Evolutionary conservation across 2,797 vertebrate genomes (phyloP).

Genomic region (Thripadectes ignobilis): DNA sequence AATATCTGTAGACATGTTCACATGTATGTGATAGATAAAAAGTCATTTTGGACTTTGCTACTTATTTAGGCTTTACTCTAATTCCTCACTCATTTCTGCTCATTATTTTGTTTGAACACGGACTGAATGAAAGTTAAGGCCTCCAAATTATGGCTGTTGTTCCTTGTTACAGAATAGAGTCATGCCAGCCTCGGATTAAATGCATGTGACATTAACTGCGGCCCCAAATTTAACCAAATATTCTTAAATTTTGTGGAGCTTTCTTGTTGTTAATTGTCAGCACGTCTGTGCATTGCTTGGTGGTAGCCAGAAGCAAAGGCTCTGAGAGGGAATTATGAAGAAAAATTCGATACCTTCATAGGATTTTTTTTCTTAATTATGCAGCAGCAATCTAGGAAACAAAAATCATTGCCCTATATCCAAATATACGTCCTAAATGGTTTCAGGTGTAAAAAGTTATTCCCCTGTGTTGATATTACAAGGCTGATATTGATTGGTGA

Average conservation of each 20-base stretch:
- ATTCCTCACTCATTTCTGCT: not conserved
- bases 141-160: not conserved
- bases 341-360: not conserved
- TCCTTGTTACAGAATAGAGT: not conserved
- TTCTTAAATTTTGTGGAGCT: not conserved
- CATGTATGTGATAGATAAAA: not conserved
- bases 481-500: not conserved
- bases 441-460: not conserved
- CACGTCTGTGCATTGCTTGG: not conserved
- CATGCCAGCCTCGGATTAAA: not conserved
- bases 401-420: not conserved
- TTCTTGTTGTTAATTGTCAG: not conserved
- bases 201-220: rapidly evolving
- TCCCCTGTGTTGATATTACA: not conserved
- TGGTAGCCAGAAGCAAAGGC: not conserved
- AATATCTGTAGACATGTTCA: not conserved
- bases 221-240: not conserved
- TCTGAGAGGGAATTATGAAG: not conserved
- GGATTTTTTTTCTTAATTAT: not conserved
- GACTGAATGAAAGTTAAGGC: not conserved
- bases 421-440: not conserved
- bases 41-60: not conserved
- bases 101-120: not conserved
- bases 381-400: not conserved
- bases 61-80: not conserved